Conservation (phyloP, 2,797 vertebrate species). For the Clarias laeviceps region DNA sequence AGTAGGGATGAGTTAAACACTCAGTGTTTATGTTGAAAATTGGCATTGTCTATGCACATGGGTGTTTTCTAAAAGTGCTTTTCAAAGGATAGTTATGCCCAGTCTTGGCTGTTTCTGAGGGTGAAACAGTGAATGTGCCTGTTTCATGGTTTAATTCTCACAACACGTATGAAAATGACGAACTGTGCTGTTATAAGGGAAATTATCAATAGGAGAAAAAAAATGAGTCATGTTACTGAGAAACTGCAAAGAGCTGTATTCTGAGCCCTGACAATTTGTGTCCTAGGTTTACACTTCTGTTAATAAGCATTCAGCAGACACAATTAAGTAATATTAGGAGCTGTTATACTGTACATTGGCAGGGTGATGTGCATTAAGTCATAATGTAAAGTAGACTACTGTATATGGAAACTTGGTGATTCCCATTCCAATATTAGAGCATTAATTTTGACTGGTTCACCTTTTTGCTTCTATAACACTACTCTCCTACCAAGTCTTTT, state of each 20-base stretch:
- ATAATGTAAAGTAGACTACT: not conserved
- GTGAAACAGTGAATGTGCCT: not conserved
- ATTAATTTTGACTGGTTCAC: not conserved
- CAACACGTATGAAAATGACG: too few species aligned
- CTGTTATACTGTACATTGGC: not conserved
- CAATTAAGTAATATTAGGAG: not conserved
- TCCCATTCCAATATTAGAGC: not conserved
- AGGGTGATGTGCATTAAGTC: too few species aligned
- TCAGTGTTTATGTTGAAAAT: not conserved
- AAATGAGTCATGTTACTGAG: too few species aligned
- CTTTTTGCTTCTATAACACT: not conserved
- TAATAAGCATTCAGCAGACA: not conserved
- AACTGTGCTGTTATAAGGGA: not conserved
- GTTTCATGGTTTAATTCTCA: not conserved
- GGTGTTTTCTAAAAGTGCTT: too few species aligned
- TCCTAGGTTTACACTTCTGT: not conserved
- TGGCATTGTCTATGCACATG: not conserved
- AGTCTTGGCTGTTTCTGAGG: not conserved
- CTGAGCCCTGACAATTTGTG: not conserved
- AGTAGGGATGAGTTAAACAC: not conserved
- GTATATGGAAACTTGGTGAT: not conserved
- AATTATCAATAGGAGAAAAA: not conserved
- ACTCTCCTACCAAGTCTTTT: not conserved
- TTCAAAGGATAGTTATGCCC: not conserved
- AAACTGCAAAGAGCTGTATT: not conserved